These are phyloP conservation scores for Myanophis thanlyinensis DNA, from an alignment of 2,113 vertebrate genomes.

Conservation along the genomic window DNA sequence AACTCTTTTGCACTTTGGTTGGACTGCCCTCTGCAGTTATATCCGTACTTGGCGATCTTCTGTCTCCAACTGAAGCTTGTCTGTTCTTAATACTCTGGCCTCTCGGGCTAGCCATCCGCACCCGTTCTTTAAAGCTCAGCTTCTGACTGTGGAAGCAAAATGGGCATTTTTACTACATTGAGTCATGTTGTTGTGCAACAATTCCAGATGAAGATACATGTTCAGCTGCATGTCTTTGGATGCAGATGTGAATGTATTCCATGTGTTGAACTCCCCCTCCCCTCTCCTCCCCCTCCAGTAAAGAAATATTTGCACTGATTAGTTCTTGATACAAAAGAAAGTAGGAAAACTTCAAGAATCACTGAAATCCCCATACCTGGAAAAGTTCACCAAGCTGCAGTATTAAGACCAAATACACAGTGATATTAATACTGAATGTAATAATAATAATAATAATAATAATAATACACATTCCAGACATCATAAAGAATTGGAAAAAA, in stretches of 20 bases:
- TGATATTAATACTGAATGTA: background rate
- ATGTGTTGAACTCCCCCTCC: background rate
- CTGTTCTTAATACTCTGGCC: constrained; percentile 92
- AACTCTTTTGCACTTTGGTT: constrained; percentile 96
- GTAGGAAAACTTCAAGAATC: background rate
- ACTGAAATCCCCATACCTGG: background rate
- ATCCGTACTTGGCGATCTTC: constrained; percentile 86
- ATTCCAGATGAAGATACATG: background rate
- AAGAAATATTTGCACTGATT: background rate
- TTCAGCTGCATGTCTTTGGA: background rate
- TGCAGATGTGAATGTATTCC: background rate
- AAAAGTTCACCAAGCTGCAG: background rate
- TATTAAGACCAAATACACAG: background rate
- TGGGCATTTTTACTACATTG: constrained; percentile 47
- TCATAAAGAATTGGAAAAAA: background rate
- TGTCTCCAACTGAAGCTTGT: constrained; percentile 84
- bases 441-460: background rate
- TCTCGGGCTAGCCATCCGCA: constrained; percentile 94
- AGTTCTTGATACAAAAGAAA: background rate
- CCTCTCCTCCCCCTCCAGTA: background rate
- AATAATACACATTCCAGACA: background rate
- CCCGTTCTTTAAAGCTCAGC: constrained; percentile 92
- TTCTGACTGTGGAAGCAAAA: constrained; percentile 84
- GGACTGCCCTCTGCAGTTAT: constrained; percentile 85
- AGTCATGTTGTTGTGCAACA: background rate